Base-by-base conservation (phyloP, 35 echinoderm and acorn worm species). In the Heliocidaris tuberculata region DNA sequence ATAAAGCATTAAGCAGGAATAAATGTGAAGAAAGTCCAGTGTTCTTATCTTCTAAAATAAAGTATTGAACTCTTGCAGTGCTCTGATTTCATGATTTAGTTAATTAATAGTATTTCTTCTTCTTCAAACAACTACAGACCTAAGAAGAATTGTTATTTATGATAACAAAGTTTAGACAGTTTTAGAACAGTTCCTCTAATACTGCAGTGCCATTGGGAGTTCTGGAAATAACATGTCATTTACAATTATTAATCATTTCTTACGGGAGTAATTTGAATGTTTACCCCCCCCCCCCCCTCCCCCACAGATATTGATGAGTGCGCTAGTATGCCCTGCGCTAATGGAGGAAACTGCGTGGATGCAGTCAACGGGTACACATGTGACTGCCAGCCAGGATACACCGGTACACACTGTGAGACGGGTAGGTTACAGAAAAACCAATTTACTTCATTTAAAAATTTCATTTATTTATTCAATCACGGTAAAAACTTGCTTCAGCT, bases 271-370 rank as follows among this genome's bases (percentile, higher is more conserved):
- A 61, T 96, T 42, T 42, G 35, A 42, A 42, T 42, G 35, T 42
- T 0, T 88, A 10, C 88, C 5, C 42, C 30, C 52, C 90, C 47
- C 7, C 35, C 65, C 60, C 3, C 88, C 5, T 59, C 30, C 52
- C 90, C 47, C 7, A n/a, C 65, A 97, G 97, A 97, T 94, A 94
- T 95, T 21, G 60, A 97, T 94, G 97, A 97, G 30, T 97, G 97
- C 88, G 32, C 65, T 31, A 94, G 88, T 17, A 42, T 32, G 15
- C 97, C 97, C 35, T 97, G 97, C 94, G 21, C 30, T 2, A 97
- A 97, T 48, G 94, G 86, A 31, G 97, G 92, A 59, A 56, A 47
- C 2, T 97, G 97, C 95, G 86, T 90, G 31, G 95, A 97, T 85
- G 52, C 24, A 13, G 21, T 96, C 2, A 94, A 94, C 93, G 90